These are phyloP conservation scores for Oceanodroma tethys DNA, from an alignment of 2,113 vertebrate species.

Conservation along the genomic window DNA sequence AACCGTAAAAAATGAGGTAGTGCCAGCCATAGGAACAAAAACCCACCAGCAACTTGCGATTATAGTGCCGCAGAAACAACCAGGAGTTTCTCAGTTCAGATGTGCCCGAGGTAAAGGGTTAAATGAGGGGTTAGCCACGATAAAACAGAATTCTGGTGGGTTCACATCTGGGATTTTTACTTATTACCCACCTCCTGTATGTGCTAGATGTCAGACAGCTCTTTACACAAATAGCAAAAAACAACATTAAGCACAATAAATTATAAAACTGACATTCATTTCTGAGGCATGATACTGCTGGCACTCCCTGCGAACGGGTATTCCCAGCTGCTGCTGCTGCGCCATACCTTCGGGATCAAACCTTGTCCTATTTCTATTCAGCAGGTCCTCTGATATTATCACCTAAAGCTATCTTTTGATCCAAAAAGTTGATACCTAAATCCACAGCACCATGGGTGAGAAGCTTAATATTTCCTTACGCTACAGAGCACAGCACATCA, in stretches of 20 bases:
- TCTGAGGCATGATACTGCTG: background rate
- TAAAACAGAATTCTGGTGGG: background rate
- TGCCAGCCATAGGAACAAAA: background rate
- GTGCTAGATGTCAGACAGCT: background rate
- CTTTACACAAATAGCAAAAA: background rate
- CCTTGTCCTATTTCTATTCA: background rate
- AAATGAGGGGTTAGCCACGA: background rate
- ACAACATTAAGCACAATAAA: background rate
- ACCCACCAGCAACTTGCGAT: accelerated
- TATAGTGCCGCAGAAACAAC: background rate
- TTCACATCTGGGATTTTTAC: background rate
- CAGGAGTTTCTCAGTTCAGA: background rate
- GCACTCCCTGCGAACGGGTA: background rate
- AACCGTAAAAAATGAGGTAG: background rate
- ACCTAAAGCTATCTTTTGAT: background rate
- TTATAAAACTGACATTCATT: background rate
- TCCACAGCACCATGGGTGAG: background rate
- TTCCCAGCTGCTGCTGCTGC: background rate
- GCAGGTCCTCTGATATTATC: background rate
- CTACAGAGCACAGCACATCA: background rate
- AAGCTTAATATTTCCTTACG: background rate
- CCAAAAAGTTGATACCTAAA: background rate
- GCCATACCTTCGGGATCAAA: background rate
- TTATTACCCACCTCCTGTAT: background rate
- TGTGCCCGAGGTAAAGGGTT: background rate